Base-by-base conservation (phyloP, 2,888 invertebrate species). In the Hymenopus coronatus region DNA sequence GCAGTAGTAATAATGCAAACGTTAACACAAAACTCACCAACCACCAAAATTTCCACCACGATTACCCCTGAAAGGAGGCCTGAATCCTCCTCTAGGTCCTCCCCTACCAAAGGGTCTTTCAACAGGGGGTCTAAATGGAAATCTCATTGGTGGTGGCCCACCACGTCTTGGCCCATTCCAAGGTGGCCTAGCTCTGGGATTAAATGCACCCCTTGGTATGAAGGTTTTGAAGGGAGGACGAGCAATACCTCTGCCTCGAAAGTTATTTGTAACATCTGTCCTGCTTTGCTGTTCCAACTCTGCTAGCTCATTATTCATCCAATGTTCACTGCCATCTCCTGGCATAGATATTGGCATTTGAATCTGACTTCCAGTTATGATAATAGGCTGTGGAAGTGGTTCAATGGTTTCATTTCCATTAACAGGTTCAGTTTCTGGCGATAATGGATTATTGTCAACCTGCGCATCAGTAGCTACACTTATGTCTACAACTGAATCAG, bases 51-150 rank as follows among this genome's bases (percentile, higher is more conserved):
- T 40, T 54, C 88, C 54, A 25, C 85, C 88, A 70, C 84, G 89
- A 46, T 87, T 89, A 70, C 89, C 88, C 84, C 88, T 82, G 84
- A 89, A 89, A 27, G 88, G 87, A 40, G 89, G 88, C 30, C 90
- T 88, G 46, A 90, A 90, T 25, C 85, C 89, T 84, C 88, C 89
- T 33, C 89, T 40, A 46, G 54, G 54, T 70, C 54, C 54, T 14
- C 89, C 89, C 33, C 88, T 86, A 27, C 88, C 88, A 70, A 88
- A 85, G 33, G 82, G 82, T 27, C 87, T 54, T 28, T 89, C 89
- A 28, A 54, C 25, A 84, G 89, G 88, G 28, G 84, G 84, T 25
- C 89, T 84, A 27, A 88, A 89, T 27, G 88, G 89, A 82, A 88
- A 89, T 28, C 90, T 70, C 30, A 85, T 84, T 20, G 82, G 88